Percentiles rank a stretch among this genome's conserved stretches.
These are phyloP conservation scores for Cryptoblepharus egeriae DNA, from an alignment of 2,797 vertebrate species.

Conservation along the genomic window DNA sequence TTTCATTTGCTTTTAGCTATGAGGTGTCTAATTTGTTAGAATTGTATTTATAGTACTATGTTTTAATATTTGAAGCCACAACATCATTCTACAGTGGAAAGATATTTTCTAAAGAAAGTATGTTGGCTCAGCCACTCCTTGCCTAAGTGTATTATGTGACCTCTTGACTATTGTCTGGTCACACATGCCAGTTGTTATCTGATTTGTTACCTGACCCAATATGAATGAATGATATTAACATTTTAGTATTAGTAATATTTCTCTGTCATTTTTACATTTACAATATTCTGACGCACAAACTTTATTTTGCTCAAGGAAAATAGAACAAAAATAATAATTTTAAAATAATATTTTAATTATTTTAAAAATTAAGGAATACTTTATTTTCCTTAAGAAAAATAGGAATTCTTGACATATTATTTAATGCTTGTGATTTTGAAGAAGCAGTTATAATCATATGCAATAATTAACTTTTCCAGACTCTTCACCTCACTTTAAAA, in stretches of 20 bases:
- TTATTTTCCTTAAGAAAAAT: background rate
- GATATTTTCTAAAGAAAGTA: background rate
- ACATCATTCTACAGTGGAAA: too few relatives aligned
- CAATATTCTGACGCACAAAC: background rate
- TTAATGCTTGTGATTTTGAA: background rate
- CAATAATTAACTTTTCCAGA: background rate
- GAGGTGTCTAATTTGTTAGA: too few relatives aligned
- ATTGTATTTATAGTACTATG: too few relatives aligned
- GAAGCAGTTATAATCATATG: background rate
- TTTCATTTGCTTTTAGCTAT: too few relatives aligned
- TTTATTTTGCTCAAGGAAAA: background rate
- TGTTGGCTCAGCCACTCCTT: background rate
- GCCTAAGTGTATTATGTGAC: too few relatives aligned
- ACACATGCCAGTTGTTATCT: background rate
- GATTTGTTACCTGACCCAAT: too few relatives aligned
- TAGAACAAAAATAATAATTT: too few relatives aligned
- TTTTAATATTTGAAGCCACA: too few relatives aligned
- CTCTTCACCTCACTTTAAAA: background rate
- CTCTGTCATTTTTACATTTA: background rate
- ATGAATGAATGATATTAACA: background rate
- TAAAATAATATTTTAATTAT: too few relatives aligned
- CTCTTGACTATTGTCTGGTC: background rate
- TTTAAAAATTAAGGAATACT: too few relatives aligned
- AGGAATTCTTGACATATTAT: background rate
- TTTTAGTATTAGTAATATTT: background rate